Base-by-base conservation (phyloP, 2,888 invertebrate species). In the Quadriops clusia region DNA sequence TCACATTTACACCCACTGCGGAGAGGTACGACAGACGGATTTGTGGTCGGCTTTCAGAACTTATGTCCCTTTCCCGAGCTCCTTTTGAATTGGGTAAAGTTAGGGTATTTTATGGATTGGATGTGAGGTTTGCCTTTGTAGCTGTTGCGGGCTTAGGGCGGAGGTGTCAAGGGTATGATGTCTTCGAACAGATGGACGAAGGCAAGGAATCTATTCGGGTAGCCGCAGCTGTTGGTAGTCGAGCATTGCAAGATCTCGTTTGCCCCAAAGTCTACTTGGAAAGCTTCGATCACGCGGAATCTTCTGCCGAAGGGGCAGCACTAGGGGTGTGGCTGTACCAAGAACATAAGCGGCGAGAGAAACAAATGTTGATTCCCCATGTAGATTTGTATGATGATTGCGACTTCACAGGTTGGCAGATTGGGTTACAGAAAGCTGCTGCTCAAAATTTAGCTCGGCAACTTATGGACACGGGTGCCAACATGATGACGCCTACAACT, bases 401-500 rank as follows among this genome's bases (percentile, higher is more conserved):
- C 45, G 74, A 78, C 44, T 61, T 65, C 43, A 70, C 74, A 1
- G 76, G 75, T 3, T 86, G 83, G 83, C 66, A 71, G 41, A 70
- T 74, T 35, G 87, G 87, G 0, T 46, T 69, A 15, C 61, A 74
- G 32, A 74, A 82, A 50, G 85, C 81, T 0, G 76, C 79, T 33
- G 77, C 80, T 1, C 87, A 89, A 58, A 87, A 87, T 58, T 61
- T 85, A 33, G 77, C 83, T 0, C 63, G 85, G 4, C 72, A 69
- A 41, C 58, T 87, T 7, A 81, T 80, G 66, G 86, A 87, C 57
- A 74, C 78, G 49, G 84, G 87, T 1, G 74, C 85, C 2, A 87
- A 87, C 53, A 49, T 74, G 32, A 66, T 87, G 53, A 85, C 83
- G 3, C 87, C 87, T 1, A 80, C 78, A 1, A 65, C 70, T 3